phyloP scores from a whole-genome alignment of 2,113 vertebrate species.

The Nesogale talazaci region DNA sequence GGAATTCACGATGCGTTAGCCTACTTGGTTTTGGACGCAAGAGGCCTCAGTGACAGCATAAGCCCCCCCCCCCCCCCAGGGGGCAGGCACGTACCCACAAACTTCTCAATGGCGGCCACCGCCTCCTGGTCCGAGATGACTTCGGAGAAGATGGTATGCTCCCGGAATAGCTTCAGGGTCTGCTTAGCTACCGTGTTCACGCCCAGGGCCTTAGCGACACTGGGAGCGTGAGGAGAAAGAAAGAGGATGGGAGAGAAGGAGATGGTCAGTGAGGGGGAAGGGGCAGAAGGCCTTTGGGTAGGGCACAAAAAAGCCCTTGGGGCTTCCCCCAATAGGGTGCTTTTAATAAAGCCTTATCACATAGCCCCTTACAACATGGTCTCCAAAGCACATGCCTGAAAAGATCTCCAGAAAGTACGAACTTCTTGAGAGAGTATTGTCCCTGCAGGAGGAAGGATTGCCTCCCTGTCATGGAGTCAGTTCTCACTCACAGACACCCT shows the following conservation, averaged over 20 bases:
- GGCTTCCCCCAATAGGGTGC: too few relatives aligned
- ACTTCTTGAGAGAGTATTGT: background rate
- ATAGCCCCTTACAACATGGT: background rate
- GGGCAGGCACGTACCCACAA: conserved; percentile 86
- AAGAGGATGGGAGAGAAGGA: background rate
- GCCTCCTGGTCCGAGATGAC: conserved; percentile 91
- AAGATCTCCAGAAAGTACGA: background rate
- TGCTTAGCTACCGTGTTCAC: conserved; percentile 87
- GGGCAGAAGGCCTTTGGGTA: background rate
- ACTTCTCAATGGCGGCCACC: conserved; percentile 89
- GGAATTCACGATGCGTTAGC: background rate
- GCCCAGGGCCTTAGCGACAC: conserved; percentile 91
- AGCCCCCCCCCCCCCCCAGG: too few relatives aligned
- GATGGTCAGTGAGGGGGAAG: too few relatives aligned
- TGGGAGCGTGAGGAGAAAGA: conserved; percentile 57
- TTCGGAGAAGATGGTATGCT: conserved; percentile 89
- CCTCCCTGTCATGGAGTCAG: too few relatives aligned
- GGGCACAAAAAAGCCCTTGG: background rate
- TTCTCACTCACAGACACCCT: too few relatives aligned
- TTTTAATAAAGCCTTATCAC: background rate
- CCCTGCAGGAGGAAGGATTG: background rate
- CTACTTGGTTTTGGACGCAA: background rate
- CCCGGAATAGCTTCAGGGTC: conserved; percentile 87
- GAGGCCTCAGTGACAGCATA: too few relatives aligned
- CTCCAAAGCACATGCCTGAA: background rate